Evolutionary conservation across 1,140 invertebrate genomes (phyloP).

Genomic region (Drosophila tropicalis): DNA sequence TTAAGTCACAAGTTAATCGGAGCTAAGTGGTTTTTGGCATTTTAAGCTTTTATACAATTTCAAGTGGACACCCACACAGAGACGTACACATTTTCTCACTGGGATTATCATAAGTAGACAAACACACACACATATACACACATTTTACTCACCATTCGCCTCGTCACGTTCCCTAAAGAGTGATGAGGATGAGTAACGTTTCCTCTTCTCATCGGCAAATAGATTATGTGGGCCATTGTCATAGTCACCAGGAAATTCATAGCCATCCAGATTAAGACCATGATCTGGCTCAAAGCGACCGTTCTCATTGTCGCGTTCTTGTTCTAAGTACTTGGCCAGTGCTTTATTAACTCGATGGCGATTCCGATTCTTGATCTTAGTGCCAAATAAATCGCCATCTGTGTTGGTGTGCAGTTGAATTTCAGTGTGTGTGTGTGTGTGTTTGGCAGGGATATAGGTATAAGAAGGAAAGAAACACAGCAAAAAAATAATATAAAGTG

Average conservation of each 20-base stretch:
- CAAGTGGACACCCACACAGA: constrained; percentile 60
- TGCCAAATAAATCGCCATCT: constrained; percentile 72
- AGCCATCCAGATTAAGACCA: constrained; percentile 40
- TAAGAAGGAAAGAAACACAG: constrained; percentile 25
- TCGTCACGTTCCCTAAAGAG: constrained; percentile 77
- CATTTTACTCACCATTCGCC: constrained; percentile 72
- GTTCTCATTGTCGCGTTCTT: constrained; percentile 68
- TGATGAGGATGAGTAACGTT: constrained; percentile 61
- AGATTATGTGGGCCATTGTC: constrained; percentile 53
- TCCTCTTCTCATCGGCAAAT: constrained; percentile 67
- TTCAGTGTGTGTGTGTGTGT: background rate
- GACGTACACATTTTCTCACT: background rate
- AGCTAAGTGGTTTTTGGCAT: constrained; percentile 73
- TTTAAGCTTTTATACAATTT: constrained; percentile 54
- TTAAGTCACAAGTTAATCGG: constrained; percentile 67
- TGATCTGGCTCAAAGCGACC: constrained; percentile 47
- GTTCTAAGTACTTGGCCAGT: constrained; percentile 81
- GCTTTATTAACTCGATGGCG: constrained; percentile 78
- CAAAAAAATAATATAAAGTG: background rate
- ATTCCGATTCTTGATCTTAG: constrained; percentile 73
- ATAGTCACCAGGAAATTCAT: constrained; percentile 66
- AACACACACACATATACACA: background rate
- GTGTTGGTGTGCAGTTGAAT: constrained; percentile 17
- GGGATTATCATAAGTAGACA: constrained; percentile 11
- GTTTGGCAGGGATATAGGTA: constrained; percentile 17